Conservation (phyloP, 1,140 invertebrate species). For the Euwallacea similis region DNA sequence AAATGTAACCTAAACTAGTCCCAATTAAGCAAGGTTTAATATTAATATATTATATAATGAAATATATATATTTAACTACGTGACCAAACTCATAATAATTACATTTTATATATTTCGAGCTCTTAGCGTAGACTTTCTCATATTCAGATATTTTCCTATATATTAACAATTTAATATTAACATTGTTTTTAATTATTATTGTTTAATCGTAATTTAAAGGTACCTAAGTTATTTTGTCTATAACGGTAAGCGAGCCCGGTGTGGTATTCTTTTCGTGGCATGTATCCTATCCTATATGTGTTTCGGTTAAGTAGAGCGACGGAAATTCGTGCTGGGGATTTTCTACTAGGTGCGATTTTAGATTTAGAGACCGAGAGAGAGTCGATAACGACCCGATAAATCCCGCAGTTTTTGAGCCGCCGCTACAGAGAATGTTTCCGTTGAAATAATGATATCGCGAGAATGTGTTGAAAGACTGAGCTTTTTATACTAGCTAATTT, state of each 20-base stretch:
- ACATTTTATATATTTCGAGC: constrained; percentile 45
- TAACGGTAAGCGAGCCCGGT: constrained; percentile 33
- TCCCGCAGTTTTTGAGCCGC: not conserved
- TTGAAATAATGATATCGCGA: not conserved
- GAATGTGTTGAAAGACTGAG: constrained; percentile 23
- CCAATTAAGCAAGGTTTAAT: constrained; percentile 48
- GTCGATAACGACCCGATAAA: constrained; percentile 4
- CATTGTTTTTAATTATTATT: constrained; percentile 47
- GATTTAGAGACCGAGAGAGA: constrained; percentile 19
- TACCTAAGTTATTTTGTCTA: constrained; percentile 42
- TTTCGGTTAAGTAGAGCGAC: constrained; percentile 23
- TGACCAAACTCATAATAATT: constrained; percentile 49
- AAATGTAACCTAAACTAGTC: constrained; percentile 50
- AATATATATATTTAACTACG: constrained; percentile 45
- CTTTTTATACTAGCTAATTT: constrained; percentile 25
- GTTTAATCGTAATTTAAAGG: constrained; percentile 45
- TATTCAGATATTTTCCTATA: constrained; percentile 51
- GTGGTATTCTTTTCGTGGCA: constrained; percentile 47
- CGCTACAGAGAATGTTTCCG: not conserved
- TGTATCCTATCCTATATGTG: constrained; percentile 32
- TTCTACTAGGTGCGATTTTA: not conserved
- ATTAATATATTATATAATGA: constrained; percentile 40
- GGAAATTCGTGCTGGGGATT: constrained; percentile 27
- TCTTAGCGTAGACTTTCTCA: constrained; percentile 43
- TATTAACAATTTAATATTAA: constrained; percentile 48